Evolutionary conservation across 2,888 invertebrate genomes (phyloP), one percentile per base, ranked within the genome.

Genomic region (Eupithecia centaureata): DNA sequence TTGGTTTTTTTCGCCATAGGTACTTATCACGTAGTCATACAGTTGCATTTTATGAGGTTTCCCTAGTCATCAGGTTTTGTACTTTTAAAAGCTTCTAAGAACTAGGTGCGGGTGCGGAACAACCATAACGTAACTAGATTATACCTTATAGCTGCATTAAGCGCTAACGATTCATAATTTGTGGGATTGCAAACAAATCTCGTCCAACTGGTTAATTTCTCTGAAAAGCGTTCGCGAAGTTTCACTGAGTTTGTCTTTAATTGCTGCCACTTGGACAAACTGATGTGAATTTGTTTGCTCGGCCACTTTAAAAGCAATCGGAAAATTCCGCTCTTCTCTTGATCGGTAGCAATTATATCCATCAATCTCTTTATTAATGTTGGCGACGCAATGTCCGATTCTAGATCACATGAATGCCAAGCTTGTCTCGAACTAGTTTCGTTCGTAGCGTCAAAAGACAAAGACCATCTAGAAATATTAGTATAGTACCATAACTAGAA

Each of bases 241-340:
- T 63, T 57, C 47, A 25, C 63, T 32, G 33, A 30, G 38, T 28
- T 42, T 28, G 57, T 63, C 30, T 63, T 63, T 63, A 63, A 57
- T 63, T 63, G 47, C 33, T 42, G 38, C 42, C 63, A 57, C 57
- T 63, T 57, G 63, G 33, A 52, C 33, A 33, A 33, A 33, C 27
- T 47, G 51, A 66, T 51, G 57, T 25, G 63, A 63, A 57, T 63
- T 63, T 57, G 35, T 65, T 61, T 65, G 56, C 56, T 51, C 56
- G 32, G 51, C 70, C 77, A 85, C 80, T 85, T 84, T 82, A 85
- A 76, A 78, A 76, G 65, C 82, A 78, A 78, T 82, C 79, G 90
- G 89, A 90, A 90, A 86, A 87, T 90, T 91, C 90, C 90, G 76
- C 79, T 80, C 75, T 76, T 80, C 83, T 78, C 77, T 77, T 80